These are phyloP conservation scores for Drosophila sucinea DNA, from an alignment of 1,140 invertebrate genomes.

Conservation along the genomic window DNA sequence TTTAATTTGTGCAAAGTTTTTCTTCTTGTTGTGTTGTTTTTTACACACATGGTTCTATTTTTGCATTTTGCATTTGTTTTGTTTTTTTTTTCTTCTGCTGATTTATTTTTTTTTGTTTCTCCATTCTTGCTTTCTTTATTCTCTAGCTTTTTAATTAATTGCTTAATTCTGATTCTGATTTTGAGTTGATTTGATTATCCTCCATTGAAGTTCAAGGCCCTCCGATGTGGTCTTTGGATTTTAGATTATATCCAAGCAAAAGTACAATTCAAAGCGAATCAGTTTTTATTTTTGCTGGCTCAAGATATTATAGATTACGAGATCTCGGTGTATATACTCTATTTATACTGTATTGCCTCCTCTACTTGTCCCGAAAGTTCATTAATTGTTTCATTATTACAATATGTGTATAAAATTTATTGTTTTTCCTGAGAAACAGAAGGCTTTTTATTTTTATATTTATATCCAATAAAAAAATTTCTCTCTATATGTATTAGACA, in stretches of 20 bases:
- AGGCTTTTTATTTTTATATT: too few species aligned
- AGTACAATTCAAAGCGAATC: neutral
- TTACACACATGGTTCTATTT: slow-evolving; percentile 27
- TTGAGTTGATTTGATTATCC: slow-evolving; percentile 13
- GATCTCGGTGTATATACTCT: too few species aligned
- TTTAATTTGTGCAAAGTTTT: slow-evolving; percentile 56
- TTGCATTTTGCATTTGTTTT: slow-evolving; percentile 17
- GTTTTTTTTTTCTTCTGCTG: neutral
- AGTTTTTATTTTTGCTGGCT: too few species aligned
- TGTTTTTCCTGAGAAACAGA: too few species aligned
- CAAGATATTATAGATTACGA: too few species aligned
- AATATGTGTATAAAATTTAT: too few species aligned
- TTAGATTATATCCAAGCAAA: neutral
- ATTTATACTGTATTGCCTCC: too few species aligned
- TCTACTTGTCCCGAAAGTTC: too few species aligned
- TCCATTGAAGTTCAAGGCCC: slow-evolving; percentile 11
- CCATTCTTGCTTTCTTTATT: neutral
- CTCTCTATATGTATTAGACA: too few species aligned
- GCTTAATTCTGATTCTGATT: slow-evolving; percentile 11
- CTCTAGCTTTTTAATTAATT: slow-evolving; percentile 19
- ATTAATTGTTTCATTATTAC: too few species aligned
- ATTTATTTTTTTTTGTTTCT: neutral
- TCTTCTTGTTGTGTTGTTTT: slow-evolving; percentile 46
- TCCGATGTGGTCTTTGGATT: neutral
- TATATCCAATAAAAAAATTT: too few species aligned